These are phyloP conservation scores for Propithecus perrieri DNA, from an alignment of 2,797 vertebrate genomes.

Conservation along the genomic window DNA sequence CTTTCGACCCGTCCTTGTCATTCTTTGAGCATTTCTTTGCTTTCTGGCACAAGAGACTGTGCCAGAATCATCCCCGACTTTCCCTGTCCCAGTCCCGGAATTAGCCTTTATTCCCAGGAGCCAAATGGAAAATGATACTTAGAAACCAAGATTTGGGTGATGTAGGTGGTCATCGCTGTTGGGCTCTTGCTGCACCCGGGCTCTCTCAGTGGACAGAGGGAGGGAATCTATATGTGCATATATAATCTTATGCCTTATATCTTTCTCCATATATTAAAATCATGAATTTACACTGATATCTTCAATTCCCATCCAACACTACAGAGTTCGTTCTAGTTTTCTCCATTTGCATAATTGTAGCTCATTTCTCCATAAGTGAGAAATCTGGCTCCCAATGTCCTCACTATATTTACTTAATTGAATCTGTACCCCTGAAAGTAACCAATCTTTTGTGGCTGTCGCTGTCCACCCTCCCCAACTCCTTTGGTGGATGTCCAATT, in stretches of 20 bases:
- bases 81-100: not conserved
- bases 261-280: no score
- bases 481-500: fast-evolving
- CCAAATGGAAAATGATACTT: not conserved
- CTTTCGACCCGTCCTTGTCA: not conserved
- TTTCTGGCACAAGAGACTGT: no score
- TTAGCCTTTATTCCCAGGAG: not conserved
- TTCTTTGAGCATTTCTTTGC: no score
- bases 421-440: not conserved
- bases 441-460: not conserved
- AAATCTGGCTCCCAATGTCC: no score
- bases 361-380: no score
- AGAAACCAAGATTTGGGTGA: not conserved
- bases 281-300: no score
- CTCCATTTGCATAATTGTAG: no score
- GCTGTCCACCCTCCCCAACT: not conserved
- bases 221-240: no score
- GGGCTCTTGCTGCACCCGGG: not conserved
- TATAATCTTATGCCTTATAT: no score
- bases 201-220: no score
- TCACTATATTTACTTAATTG: not conserved
- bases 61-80: not conserved
- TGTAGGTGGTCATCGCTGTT: not conserved
- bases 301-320: no score
- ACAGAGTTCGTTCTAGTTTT: no score